These are phyloP conservation scores for Dasyurus viverrinus DNA, from an alignment of 2,113 vertebrate species.

Conservation along the genomic window DNA sequence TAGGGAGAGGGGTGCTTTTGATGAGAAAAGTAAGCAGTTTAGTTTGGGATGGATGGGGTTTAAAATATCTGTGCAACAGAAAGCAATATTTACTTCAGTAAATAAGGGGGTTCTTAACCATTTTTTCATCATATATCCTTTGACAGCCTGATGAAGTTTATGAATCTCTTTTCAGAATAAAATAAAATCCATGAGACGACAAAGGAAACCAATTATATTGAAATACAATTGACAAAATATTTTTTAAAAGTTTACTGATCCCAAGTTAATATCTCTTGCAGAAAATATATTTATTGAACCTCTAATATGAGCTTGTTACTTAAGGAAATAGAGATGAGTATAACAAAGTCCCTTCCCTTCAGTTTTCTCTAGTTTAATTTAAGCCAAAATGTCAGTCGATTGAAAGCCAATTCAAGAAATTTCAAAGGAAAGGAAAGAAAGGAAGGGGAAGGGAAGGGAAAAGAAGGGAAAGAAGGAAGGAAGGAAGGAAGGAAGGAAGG, in stretches of 20 bases:
- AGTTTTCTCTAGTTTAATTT: constrained; percentile 40
- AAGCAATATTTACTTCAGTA: neutral
- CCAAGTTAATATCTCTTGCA: neutral
- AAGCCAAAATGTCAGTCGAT: constrained; percentile 2
- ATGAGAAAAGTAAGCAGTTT: neutral
- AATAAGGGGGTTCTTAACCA: neutral
- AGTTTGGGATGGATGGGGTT: neutral
- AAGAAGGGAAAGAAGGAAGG: neutral
- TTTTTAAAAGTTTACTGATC: neutral
- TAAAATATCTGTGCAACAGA: neutral
- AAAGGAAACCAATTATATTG: neutral
- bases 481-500: no score
- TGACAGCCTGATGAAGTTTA: neutral
- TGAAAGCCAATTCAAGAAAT: neutral
- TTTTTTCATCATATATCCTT: neutral
- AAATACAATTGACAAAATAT: neutral
- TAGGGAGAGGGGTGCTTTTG: neutral
- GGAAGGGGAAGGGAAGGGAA: neutral
- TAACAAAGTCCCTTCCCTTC: neutral
- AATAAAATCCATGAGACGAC: neutral
- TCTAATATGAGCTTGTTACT: neutral
- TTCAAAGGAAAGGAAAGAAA: neutral
- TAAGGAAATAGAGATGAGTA: neutral
- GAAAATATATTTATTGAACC: neutral
- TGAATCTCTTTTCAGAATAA: neutral